Evolutionary conservation across 2,888 invertebrate genomes (phyloP).

Genomic region (Diabrotica balteata): DNA sequence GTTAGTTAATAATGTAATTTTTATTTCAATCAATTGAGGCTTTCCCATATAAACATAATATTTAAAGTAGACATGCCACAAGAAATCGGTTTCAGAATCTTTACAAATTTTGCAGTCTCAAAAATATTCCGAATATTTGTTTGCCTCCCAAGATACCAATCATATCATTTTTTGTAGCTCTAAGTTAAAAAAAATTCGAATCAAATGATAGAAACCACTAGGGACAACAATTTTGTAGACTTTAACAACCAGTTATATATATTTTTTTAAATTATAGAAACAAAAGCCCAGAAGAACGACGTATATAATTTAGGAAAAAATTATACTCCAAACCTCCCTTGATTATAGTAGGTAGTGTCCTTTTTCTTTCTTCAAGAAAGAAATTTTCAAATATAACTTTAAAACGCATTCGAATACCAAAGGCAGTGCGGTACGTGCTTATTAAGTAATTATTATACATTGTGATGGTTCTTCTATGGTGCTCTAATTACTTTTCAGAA

Average conservation of each 20-base stretch:
- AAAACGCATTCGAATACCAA: conserved; percentile 21
- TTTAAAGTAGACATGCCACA: too few relatives aligned
- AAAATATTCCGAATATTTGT: too few relatives aligned
- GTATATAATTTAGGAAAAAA: conserved; percentile 13
- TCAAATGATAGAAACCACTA: too few relatives aligned
- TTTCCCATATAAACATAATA: too few relatives aligned
- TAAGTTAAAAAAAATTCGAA: too few relatives aligned
- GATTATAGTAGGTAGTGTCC: conserved; percentile 5
- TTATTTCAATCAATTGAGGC: too few relatives aligned
- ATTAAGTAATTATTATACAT: conserved; percentile 50
- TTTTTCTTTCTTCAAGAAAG: conserved; percentile 11
- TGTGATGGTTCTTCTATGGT: conserved; percentile 29
- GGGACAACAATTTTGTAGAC: not conserved
- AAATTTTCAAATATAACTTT: conserved; percentile 12
- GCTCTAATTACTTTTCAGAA: conserved; percentile 49
- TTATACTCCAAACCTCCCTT: conserved; percentile 8
- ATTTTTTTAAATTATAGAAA: conserved; percentile 13
- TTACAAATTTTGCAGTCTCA: too few relatives aligned
- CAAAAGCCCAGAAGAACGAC: conserved; percentile 1
- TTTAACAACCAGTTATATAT: too few relatives aligned
- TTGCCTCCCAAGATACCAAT: too few relatives aligned
- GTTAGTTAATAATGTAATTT: too few relatives aligned
- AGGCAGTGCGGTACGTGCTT: conserved; percentile 40
- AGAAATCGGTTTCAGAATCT: too few relatives aligned
- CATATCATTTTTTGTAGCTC: too few relatives aligned